Base-by-base conservation (phyloP, 2,797 vertebrate species). In the Rhadinocentrus ornatus region DNA sequence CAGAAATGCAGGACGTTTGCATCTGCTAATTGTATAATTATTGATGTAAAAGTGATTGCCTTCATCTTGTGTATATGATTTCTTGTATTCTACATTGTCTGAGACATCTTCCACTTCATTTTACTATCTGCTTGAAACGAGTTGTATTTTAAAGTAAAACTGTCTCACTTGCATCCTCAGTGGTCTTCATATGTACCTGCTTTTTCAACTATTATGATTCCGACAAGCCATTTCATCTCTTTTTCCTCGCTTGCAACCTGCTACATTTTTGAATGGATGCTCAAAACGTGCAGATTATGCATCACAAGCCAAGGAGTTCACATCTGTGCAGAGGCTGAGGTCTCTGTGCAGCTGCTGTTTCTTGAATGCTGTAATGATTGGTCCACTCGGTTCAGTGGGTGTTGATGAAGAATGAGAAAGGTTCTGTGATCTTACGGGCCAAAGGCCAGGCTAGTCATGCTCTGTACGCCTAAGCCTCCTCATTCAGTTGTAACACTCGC, bases 141-240 rank as follows among this genome's bases (percentile, higher is more conserved):
- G 60, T 58, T 86, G 60, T 62, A 62, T 86, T 83, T 77, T 80
- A 65, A 78, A 86, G 24, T 86, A 83, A 81, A 86, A 66, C 58
- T 3, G 12, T 41, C 39, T 41, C 16, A 16, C 15, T 41, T 41
- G 15, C 39, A 41, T 18, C 15, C 16, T 57, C 41, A 46, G 8
- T 61, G 58, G 12, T 24, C 2, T 50, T 10, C 20, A n/a, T 24
- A 12, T 24, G 61, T n/a, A 20, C 58, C 52, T 1, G 6, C 11
- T n/a, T 35, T 69, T 75, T 82, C 20, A 58, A 85, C 79, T 66
- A 77, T 83, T 41, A 71, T 66, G 4, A 24, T 34, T 69, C 2
- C 44, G 29, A 0, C 13, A 55, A 26, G n/a, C 22, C 50, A 13
- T 13, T n/a, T 24, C 1, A 3, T 52, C 22, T 52, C n/a, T 26